Conservation (phyloP, 2,888 invertebrate genomes). For the Chloroclysta siterata region DNA sequence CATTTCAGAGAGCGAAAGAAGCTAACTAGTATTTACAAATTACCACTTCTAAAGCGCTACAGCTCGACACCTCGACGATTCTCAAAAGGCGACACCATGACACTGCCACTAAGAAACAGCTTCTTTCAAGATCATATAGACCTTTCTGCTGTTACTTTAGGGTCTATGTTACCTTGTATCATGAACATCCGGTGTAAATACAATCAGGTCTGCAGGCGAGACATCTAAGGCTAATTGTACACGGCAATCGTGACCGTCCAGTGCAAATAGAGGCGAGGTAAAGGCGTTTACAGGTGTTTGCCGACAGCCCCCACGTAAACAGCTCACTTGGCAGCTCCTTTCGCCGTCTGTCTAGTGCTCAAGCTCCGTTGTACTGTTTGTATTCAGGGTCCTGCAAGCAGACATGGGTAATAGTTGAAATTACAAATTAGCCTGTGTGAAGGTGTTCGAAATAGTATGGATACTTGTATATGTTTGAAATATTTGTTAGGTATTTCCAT, state of each 20-base stretch:
- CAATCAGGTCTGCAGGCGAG: slow-evolving; percentile 61
- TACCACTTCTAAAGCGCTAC: slow-evolving; percentile 48
- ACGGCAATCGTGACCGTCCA: slow-evolving; percentile 73
- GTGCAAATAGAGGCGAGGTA: slow-evolving; percentile 69
- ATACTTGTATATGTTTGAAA: no score
- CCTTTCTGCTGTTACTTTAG: slow-evolving; percentile 27
- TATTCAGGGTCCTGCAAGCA: slow-evolving; percentile 15
- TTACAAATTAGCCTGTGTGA: background rate
- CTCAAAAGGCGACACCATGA: slow-evolving; percentile 58
- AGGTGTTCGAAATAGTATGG: background rate
- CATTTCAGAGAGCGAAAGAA: slow-evolving; percentile 13
- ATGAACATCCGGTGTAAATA: slow-evolving; percentile 38
- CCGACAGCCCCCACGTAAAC: slow-evolving; percentile 80
- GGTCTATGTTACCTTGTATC: slow-evolving; percentile 27
- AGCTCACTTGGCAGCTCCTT: slow-evolving; percentile 68
- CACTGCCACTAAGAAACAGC: slow-evolving; percentile 38
- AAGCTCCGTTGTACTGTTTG: slow-evolving; percentile 37
- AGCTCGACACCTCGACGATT: slow-evolving; percentile 48
- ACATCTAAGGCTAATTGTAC: slow-evolving; percentile 77
- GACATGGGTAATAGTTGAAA: background rate
- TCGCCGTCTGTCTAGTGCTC: slow-evolving; percentile 47
- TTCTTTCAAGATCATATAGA: slow-evolving; percentile 5
- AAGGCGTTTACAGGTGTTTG: slow-evolving; percentile 77
- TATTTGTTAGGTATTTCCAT: no score
- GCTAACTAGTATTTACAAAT: slow-evolving; percentile 47